A percentile compares a stretch with the other conserved stretches of the same genome.
These are phyloP conservation scores for Chrysolina oricalcia DNA, from an alignment of 2,888 invertebrate species.

Conservation along the genomic window DNA sequence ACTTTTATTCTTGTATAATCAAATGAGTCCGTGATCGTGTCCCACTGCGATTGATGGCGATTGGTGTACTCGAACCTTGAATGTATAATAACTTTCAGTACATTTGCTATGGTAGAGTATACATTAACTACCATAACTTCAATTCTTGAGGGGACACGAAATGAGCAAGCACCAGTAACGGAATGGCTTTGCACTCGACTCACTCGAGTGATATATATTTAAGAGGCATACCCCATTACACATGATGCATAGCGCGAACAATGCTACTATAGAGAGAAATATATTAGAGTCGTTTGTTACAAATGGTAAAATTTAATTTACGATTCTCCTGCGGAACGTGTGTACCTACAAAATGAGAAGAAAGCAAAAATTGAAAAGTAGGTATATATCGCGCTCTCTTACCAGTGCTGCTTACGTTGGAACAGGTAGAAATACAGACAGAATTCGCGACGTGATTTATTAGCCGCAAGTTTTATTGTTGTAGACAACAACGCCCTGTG, in stretches of 20 bases:
- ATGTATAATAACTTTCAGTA: background rate
- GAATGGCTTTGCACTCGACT: slow-evolving; percentile 34
- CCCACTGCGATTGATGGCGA: too few relatives aligned
- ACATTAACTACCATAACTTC: slow-evolving; percentile 3
- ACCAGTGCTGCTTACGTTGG: background rate
- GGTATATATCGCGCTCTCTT: slow-evolving; percentile 34
- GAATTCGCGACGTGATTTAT: slow-evolving; percentile 5
- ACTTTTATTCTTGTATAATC: too few relatives aligned
- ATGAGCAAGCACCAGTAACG: background rate
- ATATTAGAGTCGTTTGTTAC: slow-evolving; percentile 34
- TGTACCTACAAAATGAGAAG: slow-evolving; percentile 28
- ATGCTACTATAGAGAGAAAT: slow-evolving; percentile 27
- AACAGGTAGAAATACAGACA: slow-evolving; percentile 12
- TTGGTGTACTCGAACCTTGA: too few relatives aligned
- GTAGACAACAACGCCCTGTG: background rate
- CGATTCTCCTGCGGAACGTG: slow-evolving; percentile 17
- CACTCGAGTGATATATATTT: slow-evolving; percentile 35
- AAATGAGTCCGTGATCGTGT: too few relatives aligned
- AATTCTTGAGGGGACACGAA: slow-evolving; percentile 3
- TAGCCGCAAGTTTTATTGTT: background rate
- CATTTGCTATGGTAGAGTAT: background rate
- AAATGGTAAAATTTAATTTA: slow-evolving; percentile 42
- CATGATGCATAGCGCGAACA: slow-evolving; percentile 36
- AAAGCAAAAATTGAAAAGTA: slow-evolving; percentile 36
- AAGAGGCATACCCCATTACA: slow-evolving; percentile 32